Base-by-base conservation (phyloP, 2,113 vertebrate genomes). In the Xyliphius kryptos region DNA sequence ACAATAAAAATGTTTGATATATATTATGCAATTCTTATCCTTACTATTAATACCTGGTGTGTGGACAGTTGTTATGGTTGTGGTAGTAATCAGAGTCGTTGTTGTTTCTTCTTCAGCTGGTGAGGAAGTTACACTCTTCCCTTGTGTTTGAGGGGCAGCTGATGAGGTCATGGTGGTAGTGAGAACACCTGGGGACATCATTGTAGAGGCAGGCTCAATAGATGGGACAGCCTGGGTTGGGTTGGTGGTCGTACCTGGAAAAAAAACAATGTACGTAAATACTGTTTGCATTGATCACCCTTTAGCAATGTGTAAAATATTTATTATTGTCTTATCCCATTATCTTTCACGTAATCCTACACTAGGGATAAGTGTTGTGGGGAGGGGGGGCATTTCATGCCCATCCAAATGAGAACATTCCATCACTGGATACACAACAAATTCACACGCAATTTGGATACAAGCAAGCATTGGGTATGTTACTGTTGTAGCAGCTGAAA, bases 1-100 rank as follows among this genome's bases (percentile, higher is more conserved):
- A 22, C 1, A 51, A 51, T 19, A 19, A 15, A 50, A 50, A 7
- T 17, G 19, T 19, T 11, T 5, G 6, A 55, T 19, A 47, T 32
- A 17, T 9, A 3, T 14, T 5, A 14, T 19, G 10, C 32, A 10
- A 8, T 54, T 44, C 11, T 11, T 6, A 13, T 17, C 9, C 1
- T 40, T 22, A 16, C 26, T 43, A 37, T 26, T 12, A 22, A 41
- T 86, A 94, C 92, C 91, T 79, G 91, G 92, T 46, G 87, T 86
- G 72, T 93, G 91, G 74, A 93, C 91, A 0, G 91, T 95, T 16
- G 91, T 95, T 70, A 95, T 91, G 10, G 92, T 95, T 1, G 92
- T 95, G 0, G 92, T 95, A 53, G 91, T 95, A 68, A 95, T 95
- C 70, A 93, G 82, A 19, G 91, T 93, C 15, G 91, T 95, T 1